Conservation (phyloP, 2,888 invertebrate species). For the Ophion ellenae region DNA sequence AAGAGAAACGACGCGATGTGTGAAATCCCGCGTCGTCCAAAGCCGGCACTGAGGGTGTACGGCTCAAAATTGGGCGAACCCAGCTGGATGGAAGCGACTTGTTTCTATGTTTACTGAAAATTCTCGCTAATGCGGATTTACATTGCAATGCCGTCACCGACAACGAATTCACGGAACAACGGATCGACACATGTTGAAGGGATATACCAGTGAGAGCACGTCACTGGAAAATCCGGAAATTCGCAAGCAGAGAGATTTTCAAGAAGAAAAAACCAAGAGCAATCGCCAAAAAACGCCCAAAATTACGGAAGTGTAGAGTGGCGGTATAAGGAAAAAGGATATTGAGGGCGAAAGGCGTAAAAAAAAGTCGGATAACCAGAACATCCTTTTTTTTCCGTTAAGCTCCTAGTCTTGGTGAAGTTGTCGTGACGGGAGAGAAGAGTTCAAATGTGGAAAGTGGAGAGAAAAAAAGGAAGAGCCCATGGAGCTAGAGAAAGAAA, state of each 20-base stretch:
- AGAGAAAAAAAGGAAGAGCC: slow-evolving; percentile 11
- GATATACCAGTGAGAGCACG: not conserved
- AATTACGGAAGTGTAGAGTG: slow-evolving; percentile 13
- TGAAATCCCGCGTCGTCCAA: slow-evolving; percentile 36
- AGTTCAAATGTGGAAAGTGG: not conserved
- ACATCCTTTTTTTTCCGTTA: slow-evolving; percentile 28
- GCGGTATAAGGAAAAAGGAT: slow-evolving; percentile 18
- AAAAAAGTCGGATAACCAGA: slow-evolving; percentile 28
- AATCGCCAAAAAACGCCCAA: slow-evolving; percentile 6
- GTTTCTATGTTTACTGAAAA: slow-evolving; percentile 37
- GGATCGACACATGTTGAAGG: slow-evolving; percentile 45
- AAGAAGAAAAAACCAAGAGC: slow-evolving; percentile 4
- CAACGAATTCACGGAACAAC: slow-evolving; percentile 10
- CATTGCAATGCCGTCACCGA: slow-evolving; percentile 46
- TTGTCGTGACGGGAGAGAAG: slow-evolving; percentile 19
- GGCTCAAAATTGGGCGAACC: not conserved
- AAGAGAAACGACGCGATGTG: not conserved
- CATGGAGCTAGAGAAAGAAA: slow-evolving; percentile 27
- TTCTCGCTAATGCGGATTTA: slow-evolving; percentile 57
- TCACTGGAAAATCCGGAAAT: slow-evolving; percentile 28
- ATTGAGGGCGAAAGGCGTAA: slow-evolving; percentile 37
- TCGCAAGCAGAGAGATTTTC: slow-evolving; percentile 10
- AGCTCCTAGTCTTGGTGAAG: slow-evolving; percentile 31
- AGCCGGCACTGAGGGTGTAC: slow-evolving; percentile 41
- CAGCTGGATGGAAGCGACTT: slow-evolving; percentile 26